Base-by-base conservation (phyloP, 2,888 invertebrate genomes). In the Cantharis lateralis region DNA sequence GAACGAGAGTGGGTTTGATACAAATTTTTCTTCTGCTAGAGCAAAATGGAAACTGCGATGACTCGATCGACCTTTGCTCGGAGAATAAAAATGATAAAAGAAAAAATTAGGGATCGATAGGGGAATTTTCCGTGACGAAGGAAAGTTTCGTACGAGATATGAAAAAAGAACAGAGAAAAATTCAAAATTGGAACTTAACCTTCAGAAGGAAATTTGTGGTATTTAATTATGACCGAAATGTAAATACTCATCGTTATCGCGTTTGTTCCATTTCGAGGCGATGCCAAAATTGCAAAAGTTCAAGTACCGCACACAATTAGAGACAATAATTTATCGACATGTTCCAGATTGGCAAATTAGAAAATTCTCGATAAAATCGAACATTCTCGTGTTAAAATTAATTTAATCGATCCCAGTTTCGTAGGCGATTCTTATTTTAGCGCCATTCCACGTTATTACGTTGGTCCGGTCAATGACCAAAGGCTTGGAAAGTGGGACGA, bases 401-500 rank as follows among this genome's bases (percentile, higher is more conserved):
- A 73, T 64, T 73, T 64, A 74, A 76, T 76, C 18, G 13, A 48
- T 48, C 61, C 70, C 26, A 66, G 64, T 73, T 70, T 64, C 68
- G 72, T 70, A 78, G 72, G 78, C 70, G 75, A 78, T 68, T 68
- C 61, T 68, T 71, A 72, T 63, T 76, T 76, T 70, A 68, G 70
- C 62, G 74, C 32, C 15, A 16, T 48, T 48, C 72, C 66, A 77
- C 74, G 69, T 74, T 77, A 74, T 77, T 71, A 71, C 71, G 63
- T 74, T 71, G 72, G 73, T 62, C 77, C 80, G 83, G 84, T 83
- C 83, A 79, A 81, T 81, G 83, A 84, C 84, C 82, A 82, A 48
- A 80, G 72, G 74, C 72, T 74, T 80, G 76, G 82, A 83, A 83
- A 84, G 84, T 84, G 82, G 84, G 82, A 82, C 81, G 80, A 78